Conservation (phyloP, 2,888 invertebrate genomes). For the Callinectes sapidus region DNA sequence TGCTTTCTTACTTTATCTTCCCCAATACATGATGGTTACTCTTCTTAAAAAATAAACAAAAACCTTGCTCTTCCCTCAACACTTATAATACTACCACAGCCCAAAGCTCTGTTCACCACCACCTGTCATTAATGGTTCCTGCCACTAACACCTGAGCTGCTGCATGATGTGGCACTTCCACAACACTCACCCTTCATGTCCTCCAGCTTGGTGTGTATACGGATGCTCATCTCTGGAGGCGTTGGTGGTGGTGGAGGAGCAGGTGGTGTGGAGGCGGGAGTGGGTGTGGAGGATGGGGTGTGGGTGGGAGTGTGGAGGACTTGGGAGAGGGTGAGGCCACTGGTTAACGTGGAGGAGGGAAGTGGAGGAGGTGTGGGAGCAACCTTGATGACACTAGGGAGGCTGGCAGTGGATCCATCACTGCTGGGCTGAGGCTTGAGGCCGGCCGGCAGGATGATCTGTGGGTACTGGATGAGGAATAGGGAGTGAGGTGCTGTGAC, state of each 20-base stretch:
- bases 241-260: slow-evolving; percentile 72
- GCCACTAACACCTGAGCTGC: neutral
- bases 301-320: slow-evolving; percentile 65
- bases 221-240: slow-evolving; percentile 74
- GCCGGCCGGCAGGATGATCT: slow-evolving; percentile 87
- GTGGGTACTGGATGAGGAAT: slow-evolving; percentile 80
- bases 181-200: slow-evolving; percentile 85
- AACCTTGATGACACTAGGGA: slow-evolving; percentile 74
- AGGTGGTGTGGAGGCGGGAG: slow-evolving; percentile 67
- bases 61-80: too few relatives aligned
- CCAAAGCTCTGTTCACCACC: neutral
- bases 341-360: slow-evolving; percentile 70
- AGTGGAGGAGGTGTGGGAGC: slow-evolving; percentile 69
- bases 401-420: slow-evolving; percentile 75
- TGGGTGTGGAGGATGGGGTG: slow-evolving; percentile 73
- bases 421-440: slow-evolving; percentile 79
- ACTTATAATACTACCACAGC: too few relatives aligned
- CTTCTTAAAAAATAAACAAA: too few relatives aligned
- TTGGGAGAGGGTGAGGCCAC: slow-evolving; percentile 57
- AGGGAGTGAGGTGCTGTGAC: neutral
- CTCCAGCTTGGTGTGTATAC: slow-evolving; percentile 82
- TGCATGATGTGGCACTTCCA: neutral
- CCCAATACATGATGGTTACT: too few relatives aligned
- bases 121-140: neutral
- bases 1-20: too few relatives aligned